Base-by-base conservation (phyloP, 53 echinoderm and acorn worm species). In the Henricia sp. region DNA sequence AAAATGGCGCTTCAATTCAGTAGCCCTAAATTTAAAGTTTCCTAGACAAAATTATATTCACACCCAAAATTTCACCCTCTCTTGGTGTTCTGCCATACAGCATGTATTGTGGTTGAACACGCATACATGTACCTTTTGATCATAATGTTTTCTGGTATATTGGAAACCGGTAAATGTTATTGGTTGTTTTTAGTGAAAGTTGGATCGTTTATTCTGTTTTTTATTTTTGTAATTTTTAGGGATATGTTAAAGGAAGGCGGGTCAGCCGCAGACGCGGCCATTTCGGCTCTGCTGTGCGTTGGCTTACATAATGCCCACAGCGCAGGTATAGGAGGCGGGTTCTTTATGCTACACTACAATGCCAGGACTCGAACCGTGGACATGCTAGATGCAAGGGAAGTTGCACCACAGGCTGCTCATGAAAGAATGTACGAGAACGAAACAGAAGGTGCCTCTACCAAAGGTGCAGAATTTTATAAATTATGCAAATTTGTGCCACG, bases 241-340 rank as follows among this genome's bases (percentile, higher is more conserved):
- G 91, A 94, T 50, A 76, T 90, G 3, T 34, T 95, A 6, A 12
- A 4, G 4, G 68, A 64, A 4, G 85, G 75, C 2, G 96, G 96
- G 0, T 83, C 83, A 3, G 96, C 96, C 37, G 91, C 84, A 0
- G 96, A 96, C 42, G 91, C 93, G 1, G 91, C 87, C 52, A 87
- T 96, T 20, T 89, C 93, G 0, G 77, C 84, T 10, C 56, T 96
- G 71, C 74, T 96, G 39, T 96, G 96, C 33, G 86, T 86, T 20
- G 93, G 96, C 37, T 42, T 96, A 17, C 60, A 84, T 23, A 93
- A 88, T 65, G 57, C 67, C 28, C 92, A 95, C 54, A 96, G 93
- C 55, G 38, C 87, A 1, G 96, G 93, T 5, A 87, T 96, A 9
- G 96, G 93, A 1, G 96, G 96, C 2, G 96, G 96, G 0, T 73